Evolutionary conservation across 2,888 invertebrate genomes (phyloP).

Genomic region (Drosophila engyochracea): DNA sequence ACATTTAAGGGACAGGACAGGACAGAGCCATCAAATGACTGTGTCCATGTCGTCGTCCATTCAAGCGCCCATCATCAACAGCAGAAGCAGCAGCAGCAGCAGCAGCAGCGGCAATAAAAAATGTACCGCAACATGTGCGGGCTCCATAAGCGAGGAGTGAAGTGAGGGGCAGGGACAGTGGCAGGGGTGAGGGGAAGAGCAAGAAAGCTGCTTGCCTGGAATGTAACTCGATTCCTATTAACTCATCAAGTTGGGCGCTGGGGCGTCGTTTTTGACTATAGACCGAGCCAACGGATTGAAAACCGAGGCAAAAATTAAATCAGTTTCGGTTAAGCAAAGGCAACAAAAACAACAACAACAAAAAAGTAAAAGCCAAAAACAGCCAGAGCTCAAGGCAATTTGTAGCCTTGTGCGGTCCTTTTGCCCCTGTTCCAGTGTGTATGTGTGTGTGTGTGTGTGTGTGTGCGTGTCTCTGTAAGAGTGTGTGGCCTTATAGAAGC

Average conservation of each 20-base stretch:
- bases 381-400: conserved; percentile 75
- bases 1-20: conserved; percentile 28
- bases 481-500: conserved; percentile 61
- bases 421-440: conserved; percentile 25
- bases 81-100: conserved; percentile 45
- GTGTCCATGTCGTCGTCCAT: conserved; percentile 72
- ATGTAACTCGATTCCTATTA: conserved; percentile 85
- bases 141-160: conserved; percentile 35
- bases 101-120: conserved; percentile 68
- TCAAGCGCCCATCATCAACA: conserved; percentile 68
- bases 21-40: conserved; percentile 63
- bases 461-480: conserved; percentile 4
- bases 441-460: conserved; percentile 20
- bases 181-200: conserved; percentile 13
- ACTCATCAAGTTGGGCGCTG: conserved; percentile 82
- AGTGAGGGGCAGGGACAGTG: neutral
- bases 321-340: conserved; percentile 74
- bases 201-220: conserved; percentile 69
- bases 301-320: conserved; percentile 72
- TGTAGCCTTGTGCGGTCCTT: conserved; percentile 80
- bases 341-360: conserved; percentile 31
- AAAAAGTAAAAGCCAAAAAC: conserved; percentile 46
- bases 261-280: conserved; percentile 60
- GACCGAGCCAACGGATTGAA: conserved; percentile 59
- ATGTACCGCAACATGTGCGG: conserved; percentile 72